Evolutionary conservation across 2,113 vertebrate species (phyloP), one percentile per base, ranked within the genome.

Genomic region (Micronycteris hirsuta): DNA sequence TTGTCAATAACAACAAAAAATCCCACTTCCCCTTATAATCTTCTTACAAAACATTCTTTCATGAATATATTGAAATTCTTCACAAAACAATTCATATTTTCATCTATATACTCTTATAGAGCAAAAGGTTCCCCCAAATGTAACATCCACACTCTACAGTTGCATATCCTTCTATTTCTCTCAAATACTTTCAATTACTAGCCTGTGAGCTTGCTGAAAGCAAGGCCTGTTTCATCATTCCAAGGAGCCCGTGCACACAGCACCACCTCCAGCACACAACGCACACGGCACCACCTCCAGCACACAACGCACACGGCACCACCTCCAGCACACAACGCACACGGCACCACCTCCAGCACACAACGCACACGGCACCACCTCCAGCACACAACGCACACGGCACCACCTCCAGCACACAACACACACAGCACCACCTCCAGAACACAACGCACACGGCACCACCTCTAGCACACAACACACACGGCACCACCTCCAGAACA

Each of bases 41-140:
- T 41, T 41, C 84, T 83, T 94, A 90, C 5, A 41, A 94, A 80
- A 54, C 33, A 17, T 70, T 89, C 63, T 94, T 77, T 96, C 71
- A 76, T 38, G 74, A 97, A 63, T 80, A 68, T 31, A 70, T 22
- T 24, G 36, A 63, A 80, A 73, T 58, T 20, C 33, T 65, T 71
- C n/a, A 47, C 89, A 43, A 96, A 90, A 65, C 70, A 67, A 95
- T 49, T 89, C 38, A 38, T 43, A 77, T 36, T 70, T 92, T 61
- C 68, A 86, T 86, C n/a, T 92, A 15, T 36, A 73, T 38, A 70
- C 45, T 41, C 3, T 58, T 22, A 22, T 24, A n/a, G 38, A 77
- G 41, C 61, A 81, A 76, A 80, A 43, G 41, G 7, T 78, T 80
- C 33, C 70, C 13, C 5, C 26, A 88, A 91, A 92, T 22, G 7